A percentile compares a stretch with the other conserved stretches of the same genome.
Conservation (phyloP, 1,140 invertebrate genomes). For the Bombus terrestris region DNA sequence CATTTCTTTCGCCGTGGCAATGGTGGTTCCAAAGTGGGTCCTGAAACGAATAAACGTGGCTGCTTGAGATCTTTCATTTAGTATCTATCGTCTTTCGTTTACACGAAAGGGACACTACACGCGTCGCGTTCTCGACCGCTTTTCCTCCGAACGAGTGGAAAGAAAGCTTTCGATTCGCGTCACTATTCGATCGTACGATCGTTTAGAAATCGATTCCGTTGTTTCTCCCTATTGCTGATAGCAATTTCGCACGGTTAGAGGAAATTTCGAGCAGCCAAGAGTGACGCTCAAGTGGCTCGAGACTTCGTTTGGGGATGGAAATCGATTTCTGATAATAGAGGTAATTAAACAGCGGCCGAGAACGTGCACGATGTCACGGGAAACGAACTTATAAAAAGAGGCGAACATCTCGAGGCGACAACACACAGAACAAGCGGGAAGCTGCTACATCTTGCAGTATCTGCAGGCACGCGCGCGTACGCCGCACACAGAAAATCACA, state of each 20-base stretch:
- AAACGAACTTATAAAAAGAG: constrained; percentile 22
- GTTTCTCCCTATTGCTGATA: no score
- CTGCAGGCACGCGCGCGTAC: background rate
- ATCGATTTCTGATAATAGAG: constrained; percentile 36
- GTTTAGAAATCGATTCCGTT: background rate
- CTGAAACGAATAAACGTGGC: constrained; percentile 76
- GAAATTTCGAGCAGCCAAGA: background rate
- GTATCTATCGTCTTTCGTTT: background rate
- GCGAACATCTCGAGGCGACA: constrained; percentile 30
- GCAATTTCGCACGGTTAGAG: background rate
- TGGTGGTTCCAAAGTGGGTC: constrained; percentile 88
- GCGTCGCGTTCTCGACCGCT: constrained; percentile 14
- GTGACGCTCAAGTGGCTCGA: background rate
- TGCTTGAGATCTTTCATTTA: background rate
- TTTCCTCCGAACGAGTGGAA: no score
- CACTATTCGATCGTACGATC: background rate
- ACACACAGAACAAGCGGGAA: constrained; percentile 23
- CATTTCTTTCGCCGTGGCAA: constrained; percentile 93
- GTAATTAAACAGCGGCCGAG: constrained; percentile 31
- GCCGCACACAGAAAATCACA: background rate
- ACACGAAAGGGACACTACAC: background rate
- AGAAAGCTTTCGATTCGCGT: background rate
- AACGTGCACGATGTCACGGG: constrained; percentile 16
- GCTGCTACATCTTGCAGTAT: background rate
- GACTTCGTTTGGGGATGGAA: constrained; percentile 9